A percentile compares a stretch with the other conserved stretches of the same genome.
Conservation (phyloP, 1,140 invertebrate species). For the Brevipalpus yothersi region DNA sequence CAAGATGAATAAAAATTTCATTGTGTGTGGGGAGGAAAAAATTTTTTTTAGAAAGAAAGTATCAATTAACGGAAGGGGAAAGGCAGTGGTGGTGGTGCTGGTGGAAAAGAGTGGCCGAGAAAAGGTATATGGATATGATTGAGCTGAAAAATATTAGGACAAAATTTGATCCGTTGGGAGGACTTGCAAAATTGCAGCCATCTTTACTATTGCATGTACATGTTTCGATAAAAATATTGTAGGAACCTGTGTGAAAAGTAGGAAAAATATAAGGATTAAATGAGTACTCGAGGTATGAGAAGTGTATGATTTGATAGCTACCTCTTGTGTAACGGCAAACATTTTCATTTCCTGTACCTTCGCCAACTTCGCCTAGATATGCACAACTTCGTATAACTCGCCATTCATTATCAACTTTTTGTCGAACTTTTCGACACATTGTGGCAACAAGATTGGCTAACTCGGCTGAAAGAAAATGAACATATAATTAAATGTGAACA, state of each 20-base stretch:
- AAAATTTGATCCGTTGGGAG: background rate
- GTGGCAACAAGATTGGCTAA: conserved; percentile 20
- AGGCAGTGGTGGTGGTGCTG: too few relatives aligned
- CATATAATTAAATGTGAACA: background rate
- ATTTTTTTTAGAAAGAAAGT: too few relatives aligned
- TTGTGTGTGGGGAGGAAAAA: too few relatives aligned
- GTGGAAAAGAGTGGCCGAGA: too few relatives aligned
- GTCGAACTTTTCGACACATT: conserved; percentile 75
- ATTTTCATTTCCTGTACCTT: conserved; percentile 52
- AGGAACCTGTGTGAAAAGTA: conserved; percentile 25
- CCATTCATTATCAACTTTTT: conserved; percentile 79
- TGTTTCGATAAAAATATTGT: conserved; percentile 44
- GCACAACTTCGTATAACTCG: conserved; percentile 66
- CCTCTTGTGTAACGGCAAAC: conserved; percentile 71
- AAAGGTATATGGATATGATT: too few relatives aligned
- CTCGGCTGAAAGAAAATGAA: background rate
- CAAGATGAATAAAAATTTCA: too few relatives aligned
- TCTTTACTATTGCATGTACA: conserved; percentile 75
- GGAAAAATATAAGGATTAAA: background rate
- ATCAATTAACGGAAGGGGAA: too few relatives aligned
- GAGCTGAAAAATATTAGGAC: too few relatives aligned
- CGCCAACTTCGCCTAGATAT: conserved; percentile 64
- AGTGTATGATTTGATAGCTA: background rate
- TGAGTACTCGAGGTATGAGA: background rate
- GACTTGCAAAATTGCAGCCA: conserved; percentile 42